These are phyloP conservation scores for Spondyliosoma cantharus DNA, from an alignment of 2,797 vertebrate genomes.

Conservation along the genomic window DNA sequence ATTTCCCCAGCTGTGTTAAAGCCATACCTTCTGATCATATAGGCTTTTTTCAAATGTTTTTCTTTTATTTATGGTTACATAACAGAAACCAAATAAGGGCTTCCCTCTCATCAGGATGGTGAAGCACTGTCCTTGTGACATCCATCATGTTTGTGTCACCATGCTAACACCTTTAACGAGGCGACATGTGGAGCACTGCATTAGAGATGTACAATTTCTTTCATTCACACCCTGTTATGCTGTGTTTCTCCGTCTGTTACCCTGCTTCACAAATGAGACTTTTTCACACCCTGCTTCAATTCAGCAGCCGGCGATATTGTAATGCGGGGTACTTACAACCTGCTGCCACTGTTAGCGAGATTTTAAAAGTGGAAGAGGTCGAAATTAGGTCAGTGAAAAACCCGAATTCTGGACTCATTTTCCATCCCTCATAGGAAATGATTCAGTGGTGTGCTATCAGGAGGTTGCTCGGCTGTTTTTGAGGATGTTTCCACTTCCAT, in stretches of 20 bases:
- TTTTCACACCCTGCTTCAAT: constrained; percentile 46
- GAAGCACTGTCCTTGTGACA: constrained; percentile 26
- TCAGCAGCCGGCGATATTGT: constrained; percentile 15
- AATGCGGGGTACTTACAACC: constrained; percentile 38
- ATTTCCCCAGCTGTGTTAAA: neutral
- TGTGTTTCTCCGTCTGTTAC: constrained; percentile 38
- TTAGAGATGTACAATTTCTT: constrained; percentile 47
- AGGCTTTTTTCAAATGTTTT: neutral
- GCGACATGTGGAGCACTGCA: constrained; percentile 35
- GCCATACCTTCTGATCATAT: neutral
- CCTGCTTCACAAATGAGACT: constrained; percentile 28
- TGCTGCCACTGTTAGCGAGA: constrained; percentile 19
- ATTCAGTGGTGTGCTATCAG: neutral
- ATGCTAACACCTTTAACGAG: neutral
- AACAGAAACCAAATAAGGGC: constrained; percentile 14
- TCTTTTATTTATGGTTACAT: too few species aligned
- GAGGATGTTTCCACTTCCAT: neutral
- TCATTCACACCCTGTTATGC: constrained; percentile 41
- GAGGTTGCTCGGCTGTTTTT: neutral
- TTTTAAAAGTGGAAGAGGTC: constrained; percentile 23
- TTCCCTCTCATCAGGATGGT: constrained; percentile 26
- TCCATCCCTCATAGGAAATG: constrained; percentile 6
- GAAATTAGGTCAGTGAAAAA: constrained; percentile 35
- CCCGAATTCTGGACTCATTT: constrained; percentile 1
- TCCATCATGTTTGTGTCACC: constrained; percentile 25